A percentile compares a stretch with the other conserved stretches of the same genome.
Conservation (phyloP, 2,797 vertebrate species). For the Streptopelia turtur region DNA sequence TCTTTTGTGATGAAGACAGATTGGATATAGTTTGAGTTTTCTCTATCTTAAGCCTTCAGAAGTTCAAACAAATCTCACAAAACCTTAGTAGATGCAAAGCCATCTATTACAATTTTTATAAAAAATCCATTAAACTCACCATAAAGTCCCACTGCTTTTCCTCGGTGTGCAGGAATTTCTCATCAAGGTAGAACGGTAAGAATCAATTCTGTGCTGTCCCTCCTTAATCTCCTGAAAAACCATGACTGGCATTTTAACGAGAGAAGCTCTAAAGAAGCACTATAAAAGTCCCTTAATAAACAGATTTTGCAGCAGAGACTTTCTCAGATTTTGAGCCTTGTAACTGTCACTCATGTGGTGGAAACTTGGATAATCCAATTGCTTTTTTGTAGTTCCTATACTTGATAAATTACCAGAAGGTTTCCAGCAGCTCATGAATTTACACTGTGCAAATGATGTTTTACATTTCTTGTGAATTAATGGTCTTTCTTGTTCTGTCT, state of each 20-base stretch:
- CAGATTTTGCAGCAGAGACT: background rate
- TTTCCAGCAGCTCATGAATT: background rate
- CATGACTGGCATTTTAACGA: background rate
- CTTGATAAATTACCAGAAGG: background rate
- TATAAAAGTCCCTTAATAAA: background rate
- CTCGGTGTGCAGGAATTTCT: background rate
- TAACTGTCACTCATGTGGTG: background rate
- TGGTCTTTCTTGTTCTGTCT: background rate
- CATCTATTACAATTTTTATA: background rate
- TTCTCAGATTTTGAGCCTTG: background rate
- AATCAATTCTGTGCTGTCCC: background rate
- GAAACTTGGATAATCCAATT: background rate
- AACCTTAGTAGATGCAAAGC: background rate
- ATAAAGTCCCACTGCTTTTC: background rate
- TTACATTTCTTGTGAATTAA: background rate
- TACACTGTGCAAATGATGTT: background rate
- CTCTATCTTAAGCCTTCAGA: background rate
- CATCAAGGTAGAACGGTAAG: background rate
- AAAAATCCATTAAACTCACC: background rate
- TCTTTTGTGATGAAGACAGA: background rate
- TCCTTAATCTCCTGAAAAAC: background rate
- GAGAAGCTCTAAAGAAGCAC: background rate
- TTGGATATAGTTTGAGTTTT: background rate
- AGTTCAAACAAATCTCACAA: background rate
- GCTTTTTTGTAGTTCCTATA: background rate